Percentiles rank a stretch among this genome's conserved stretches.
phyloP scores from a whole-genome alignment of 2,888 invertebrate genomes.

The Tribolium freemani region DNA sequence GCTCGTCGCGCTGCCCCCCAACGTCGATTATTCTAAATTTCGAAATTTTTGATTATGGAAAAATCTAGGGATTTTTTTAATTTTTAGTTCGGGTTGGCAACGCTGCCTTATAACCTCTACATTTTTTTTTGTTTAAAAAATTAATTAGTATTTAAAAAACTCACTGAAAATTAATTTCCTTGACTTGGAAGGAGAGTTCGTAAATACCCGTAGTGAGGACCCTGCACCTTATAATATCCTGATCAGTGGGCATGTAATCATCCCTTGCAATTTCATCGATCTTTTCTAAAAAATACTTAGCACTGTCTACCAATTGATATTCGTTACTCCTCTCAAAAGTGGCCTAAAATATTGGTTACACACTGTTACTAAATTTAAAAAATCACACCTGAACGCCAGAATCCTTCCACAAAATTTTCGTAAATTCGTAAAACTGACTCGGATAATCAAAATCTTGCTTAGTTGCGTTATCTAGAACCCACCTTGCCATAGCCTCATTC shows the following conservation, averaged over 20 bases:
- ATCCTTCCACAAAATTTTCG: slow-evolving; percentile 95
- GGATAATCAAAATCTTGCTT: slow-evolving; percentile 89
- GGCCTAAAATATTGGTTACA: slow-evolving; percentile 35
- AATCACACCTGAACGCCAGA: slow-evolving; percentile 81
- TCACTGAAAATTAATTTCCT: slow-evolving; percentile 49
- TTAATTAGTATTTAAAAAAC: slow-evolving; percentile 13
- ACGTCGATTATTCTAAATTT: slow-evolving; percentile 95
- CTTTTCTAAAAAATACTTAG: slow-evolving; percentile 98
- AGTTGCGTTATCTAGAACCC: slow-evolving; percentile 93
- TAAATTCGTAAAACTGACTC: slow-evolving; percentile 95
- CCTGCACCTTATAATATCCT: slow-evolving; percentile 98
- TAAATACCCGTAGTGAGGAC: slow-evolving; percentile 98
- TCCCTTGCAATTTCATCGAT: slow-evolving; percentile 92
- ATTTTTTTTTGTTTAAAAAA: background rate
- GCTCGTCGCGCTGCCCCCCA: slow-evolving; percentile 97
- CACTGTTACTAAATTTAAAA: background rate
- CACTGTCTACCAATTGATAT: slow-evolving; percentile 99
- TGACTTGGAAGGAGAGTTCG: slow-evolving; percentile 97
- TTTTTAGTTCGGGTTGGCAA: too few relatives aligned
- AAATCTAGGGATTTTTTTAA: too few relatives aligned
- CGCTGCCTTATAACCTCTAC: too few relatives aligned
- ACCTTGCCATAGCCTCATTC: slow-evolving; percentile 92
- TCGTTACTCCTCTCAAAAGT: slow-evolving; percentile 98
- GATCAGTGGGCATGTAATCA: slow-evolving; percentile 96
- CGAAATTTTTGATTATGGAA: too few relatives aligned